These are phyloP conservation scores for Acrocyrtus sp. DNA, from an alignment of 2,888 invertebrate species.

Conservation along the genomic window DNA sequence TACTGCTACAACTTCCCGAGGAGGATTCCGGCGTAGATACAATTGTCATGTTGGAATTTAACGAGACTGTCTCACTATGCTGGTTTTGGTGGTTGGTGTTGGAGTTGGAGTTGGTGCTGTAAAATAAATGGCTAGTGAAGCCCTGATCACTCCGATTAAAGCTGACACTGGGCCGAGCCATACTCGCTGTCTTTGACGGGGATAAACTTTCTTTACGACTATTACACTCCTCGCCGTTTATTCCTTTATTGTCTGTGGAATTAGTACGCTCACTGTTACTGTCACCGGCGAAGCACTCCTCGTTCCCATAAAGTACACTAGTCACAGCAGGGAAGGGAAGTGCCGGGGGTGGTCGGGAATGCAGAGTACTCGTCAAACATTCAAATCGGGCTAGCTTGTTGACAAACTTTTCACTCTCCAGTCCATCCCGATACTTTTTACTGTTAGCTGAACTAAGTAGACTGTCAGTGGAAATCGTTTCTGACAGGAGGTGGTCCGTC, in stretches of 20 bases:
- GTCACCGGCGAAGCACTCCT: constrained; percentile 31
- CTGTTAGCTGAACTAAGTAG: constrained; percentile 22
- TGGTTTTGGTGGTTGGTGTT: constrained; percentile 19
- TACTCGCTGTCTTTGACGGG: not conserved
- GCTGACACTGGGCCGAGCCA: constrained; percentile 45
- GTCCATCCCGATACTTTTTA: constrained; percentile 58
- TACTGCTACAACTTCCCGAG: constrained; percentile 30
- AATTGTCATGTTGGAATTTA: constrained; percentile 35
- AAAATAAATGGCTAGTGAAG: constrained; percentile 33
- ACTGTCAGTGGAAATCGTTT: constrained; percentile 44
- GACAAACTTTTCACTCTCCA: constrained; percentile 72
- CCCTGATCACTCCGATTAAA: constrained; percentile 55
- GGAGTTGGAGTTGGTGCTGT: no score
- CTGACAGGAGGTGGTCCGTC: constrained; percentile 48
- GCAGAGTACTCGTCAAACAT: constrained; percentile 73
- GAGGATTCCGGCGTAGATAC: constrained; percentile 41
- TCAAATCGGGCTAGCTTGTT: constrained; percentile 85
- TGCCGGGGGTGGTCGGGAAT: constrained; percentile 53
- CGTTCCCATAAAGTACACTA: constrained; percentile 29
- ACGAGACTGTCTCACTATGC: constrained; percentile 34
- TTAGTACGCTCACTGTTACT: constrained; percentile 38
- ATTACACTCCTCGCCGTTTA: not conserved
- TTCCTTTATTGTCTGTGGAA: constrained; percentile 11
- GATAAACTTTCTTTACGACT: constrained; percentile 12
- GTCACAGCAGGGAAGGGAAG: constrained; percentile 46